Conservation (phyloP, 2,888 invertebrate species). For the Stratiomys singularior region DNA sequence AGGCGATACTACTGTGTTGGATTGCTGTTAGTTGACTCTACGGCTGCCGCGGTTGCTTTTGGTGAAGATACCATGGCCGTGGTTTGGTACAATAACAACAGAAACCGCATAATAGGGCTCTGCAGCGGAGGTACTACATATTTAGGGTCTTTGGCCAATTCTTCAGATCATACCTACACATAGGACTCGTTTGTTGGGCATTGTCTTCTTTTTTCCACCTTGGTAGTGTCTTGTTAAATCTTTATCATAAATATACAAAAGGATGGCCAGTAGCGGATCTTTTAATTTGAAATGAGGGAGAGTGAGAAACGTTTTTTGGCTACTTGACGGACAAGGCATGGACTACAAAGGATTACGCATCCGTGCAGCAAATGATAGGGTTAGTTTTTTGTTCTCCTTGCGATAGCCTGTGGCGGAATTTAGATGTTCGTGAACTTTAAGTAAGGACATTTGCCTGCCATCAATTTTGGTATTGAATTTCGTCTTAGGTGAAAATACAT, state of each 20-base stretch:
- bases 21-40: too few species aligned
- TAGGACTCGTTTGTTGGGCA: neutral
- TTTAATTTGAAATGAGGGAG: neutral
- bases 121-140: too few species aligned
- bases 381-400: too few species aligned
- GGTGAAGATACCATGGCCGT: neutral
- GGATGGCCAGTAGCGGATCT: neutral
- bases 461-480: too few species aligned
- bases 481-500: too few species aligned
- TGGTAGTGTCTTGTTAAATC: neutral
- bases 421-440: too few species aligned
- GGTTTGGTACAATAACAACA: slow-evolving; percentile 22
- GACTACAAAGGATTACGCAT: neutral
- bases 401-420: too few species aligned
- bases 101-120: slow-evolving; percentile 38
- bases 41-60: neutral
- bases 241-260: neutral
- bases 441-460: too few species aligned
- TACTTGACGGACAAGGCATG: neutral
- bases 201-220: neutral
- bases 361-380: slow-evolving; percentile 1
- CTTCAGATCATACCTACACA: neutral
- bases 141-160: neutral
- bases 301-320: neutral
- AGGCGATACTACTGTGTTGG: slow-evolving; percentile 25